Evolutionary conservation across 2,797 vertebrate genomes (phyloP).

Genomic region (Cuniculus paca): DNA sequence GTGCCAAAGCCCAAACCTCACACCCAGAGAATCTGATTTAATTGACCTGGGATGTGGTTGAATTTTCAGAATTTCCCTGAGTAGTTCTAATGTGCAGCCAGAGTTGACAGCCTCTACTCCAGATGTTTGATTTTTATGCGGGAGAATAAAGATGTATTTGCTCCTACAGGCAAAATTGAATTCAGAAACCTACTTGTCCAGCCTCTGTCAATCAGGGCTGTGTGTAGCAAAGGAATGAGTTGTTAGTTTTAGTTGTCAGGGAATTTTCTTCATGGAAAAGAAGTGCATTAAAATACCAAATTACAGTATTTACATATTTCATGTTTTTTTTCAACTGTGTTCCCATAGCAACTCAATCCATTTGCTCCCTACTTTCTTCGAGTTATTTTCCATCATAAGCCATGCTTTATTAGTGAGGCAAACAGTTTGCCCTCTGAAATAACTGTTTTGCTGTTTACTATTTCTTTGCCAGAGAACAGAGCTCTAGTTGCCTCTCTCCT

Average conservation of each 20-base stretch:
- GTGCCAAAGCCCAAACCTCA: neutral
- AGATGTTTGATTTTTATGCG: slow-evolving; percentile 67
- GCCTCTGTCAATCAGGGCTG: slow-evolving; percentile 76
- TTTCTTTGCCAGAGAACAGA: slow-evolving; percentile 73
- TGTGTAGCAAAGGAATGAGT: slow-evolving; percentile 72
- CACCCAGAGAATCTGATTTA: slow-evolving; percentile 2
- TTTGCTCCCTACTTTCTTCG: slow-evolving; percentile 82
- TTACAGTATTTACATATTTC: slow-evolving; percentile 85
- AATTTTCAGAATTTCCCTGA: neutral
- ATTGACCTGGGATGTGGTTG: neutral
- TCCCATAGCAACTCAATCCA: slow-evolving; percentile 84
- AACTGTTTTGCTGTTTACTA: slow-evolving; percentile 76
- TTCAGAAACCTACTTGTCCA: slow-evolving; percentile 63
- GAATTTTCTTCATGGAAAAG: slow-evolving; percentile 84
- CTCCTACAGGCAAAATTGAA: slow-evolving; percentile 66
- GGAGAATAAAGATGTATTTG: slow-evolving; percentile 66
- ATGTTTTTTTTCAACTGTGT: slow-evolving; percentile 79
- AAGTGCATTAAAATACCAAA: slow-evolving; percentile 86
- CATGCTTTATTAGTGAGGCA: slow-evolving; percentile 78
- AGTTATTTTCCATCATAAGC: slow-evolving; percentile 84
- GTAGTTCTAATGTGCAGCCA: neutral
- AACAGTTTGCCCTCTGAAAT: slow-evolving; percentile 81
- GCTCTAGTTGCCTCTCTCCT: slow-evolving; percentile 9
- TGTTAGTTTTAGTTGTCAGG: slow-evolving; percentile 81
- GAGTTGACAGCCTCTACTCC: slow-evolving; percentile 38